phyloP scores from a whole-genome alignment of 2,888 invertebrate species.

The Hirtodrosophila cameraria region DNA sequence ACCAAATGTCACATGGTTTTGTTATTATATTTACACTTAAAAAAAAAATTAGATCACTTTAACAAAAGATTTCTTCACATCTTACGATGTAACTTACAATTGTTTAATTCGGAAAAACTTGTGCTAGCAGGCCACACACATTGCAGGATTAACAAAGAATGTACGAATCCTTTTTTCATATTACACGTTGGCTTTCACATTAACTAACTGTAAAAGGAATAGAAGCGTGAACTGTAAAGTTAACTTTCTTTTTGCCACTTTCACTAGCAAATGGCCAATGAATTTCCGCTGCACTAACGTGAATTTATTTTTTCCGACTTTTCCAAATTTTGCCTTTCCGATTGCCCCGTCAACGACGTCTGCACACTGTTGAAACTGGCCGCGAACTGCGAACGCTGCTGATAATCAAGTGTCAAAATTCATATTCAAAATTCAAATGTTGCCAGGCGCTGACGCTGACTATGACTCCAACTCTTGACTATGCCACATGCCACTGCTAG shows the following conservation, averaged over 20 bases:
- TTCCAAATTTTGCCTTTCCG: slow-evolving; percentile 45
- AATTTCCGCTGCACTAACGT: slow-evolving; percentile 61
- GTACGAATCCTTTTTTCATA: slow-evolving; percentile 50
- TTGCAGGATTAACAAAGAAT: slow-evolving; percentile 51
- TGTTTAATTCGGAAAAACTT: slow-evolving; percentile 81
- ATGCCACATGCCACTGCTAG: slow-evolving; percentile 7
- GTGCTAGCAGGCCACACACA: slow-evolving; percentile 56
- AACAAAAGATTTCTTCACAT: not conserved
- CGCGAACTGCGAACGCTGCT: slow-evolving; percentile 63
- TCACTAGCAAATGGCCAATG: slow-evolving; percentile 61
- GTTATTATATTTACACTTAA: no score
- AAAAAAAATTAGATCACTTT: no score
- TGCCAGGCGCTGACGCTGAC: slow-evolving; percentile 46
- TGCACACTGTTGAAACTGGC: slow-evolving; percentile 68
- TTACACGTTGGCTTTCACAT: slow-evolving; percentile 45
- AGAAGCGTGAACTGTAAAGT: slow-evolving; percentile 20
- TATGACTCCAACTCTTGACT: slow-evolving; percentile 8
- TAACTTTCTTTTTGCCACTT: slow-evolving; percentile 60
- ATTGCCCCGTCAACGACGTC: slow-evolving; percentile 57
- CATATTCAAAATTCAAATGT: slow-evolving; percentile 77
- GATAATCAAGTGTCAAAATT: slow-evolving; percentile 80
- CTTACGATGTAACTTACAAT: slow-evolving; percentile 73
- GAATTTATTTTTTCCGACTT: slow-evolving; percentile 50
- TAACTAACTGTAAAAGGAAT: slow-evolving; percentile 28
- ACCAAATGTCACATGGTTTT: no score